A percentile compares a stretch with the other conserved stretches of the same genome.
Evolutionary conservation across 2,797 vertebrate genomes (phyloP).

Genomic region (Dendrocincla tyrannina): DNA sequence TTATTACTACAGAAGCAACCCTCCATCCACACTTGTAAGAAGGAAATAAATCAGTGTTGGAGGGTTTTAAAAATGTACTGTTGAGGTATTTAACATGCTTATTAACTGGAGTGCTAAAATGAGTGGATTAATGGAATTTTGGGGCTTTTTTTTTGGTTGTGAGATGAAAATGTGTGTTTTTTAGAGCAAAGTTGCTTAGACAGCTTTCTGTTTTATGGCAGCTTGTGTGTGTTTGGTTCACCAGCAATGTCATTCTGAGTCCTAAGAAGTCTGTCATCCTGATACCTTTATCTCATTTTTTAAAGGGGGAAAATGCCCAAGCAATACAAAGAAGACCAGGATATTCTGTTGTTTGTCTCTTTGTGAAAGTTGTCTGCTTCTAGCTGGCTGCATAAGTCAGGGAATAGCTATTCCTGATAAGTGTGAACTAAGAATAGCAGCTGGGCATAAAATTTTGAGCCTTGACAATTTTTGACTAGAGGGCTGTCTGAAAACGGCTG

Average conservation of each 20-base stretch:
- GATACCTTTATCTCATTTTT: neutral
- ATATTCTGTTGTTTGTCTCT: neutral
- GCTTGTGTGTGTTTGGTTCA: neutral
- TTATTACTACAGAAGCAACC: neutral
- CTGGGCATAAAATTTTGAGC: neutral
- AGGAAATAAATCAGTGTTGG: neutral
- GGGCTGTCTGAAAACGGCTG: neutral
- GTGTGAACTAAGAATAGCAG: neutral
- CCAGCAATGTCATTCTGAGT: neutral
- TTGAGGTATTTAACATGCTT: neutral
- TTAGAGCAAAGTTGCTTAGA: neutral
- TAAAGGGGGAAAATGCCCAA: neutral
- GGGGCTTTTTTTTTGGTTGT: neutral
- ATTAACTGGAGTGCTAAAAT: neutral
- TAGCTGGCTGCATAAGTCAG: neutral
- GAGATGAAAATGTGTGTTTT: neutral
- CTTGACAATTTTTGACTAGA: neutral
- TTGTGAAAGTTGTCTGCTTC: neutral
- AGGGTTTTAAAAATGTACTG: neutral
- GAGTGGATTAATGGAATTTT: neutral
- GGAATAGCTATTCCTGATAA: neutral
- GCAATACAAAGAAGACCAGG: neutral
- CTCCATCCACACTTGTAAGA: neutral
- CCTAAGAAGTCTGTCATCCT: neutral
- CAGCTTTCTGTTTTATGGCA: neutral